Conservation (phyloP, 37 sponge, comb jelly and placozoan genomes). For the Trichoplax adhaerens region DNA sequence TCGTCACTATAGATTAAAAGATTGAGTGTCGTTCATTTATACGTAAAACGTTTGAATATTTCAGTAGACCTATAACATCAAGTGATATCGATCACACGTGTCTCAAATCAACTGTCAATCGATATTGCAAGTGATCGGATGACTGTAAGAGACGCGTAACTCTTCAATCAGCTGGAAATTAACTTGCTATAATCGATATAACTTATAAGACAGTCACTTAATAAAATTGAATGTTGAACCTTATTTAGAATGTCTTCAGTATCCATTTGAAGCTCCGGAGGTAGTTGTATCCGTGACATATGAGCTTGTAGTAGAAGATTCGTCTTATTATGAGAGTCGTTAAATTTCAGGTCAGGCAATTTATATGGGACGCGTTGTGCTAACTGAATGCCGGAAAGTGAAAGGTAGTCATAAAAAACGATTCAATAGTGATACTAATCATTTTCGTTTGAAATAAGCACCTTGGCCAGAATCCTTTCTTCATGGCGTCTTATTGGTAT, state of each 20-base stretch:
- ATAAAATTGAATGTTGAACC: conserved; percentile 9
- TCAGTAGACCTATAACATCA: no score
- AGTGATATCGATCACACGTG: no score
- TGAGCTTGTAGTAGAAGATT: conserved; percentile 95
- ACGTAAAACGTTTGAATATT: no score
- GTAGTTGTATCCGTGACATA: conserved; percentile 76
- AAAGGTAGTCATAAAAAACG: background rate
- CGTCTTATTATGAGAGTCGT: conserved; percentile 83
- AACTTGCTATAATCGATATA: background rate
- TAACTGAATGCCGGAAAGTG: conserved; percentile 13
- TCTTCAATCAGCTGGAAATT: background rate
- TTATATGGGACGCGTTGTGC: conserved; percentile 69
- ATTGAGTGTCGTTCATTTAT: no score
- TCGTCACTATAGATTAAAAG: no score
- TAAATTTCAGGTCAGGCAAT: conserved; percentile 57
- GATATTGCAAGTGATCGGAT: no score
- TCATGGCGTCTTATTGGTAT: conserved; percentile 89
- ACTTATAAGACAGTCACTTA: background rate
- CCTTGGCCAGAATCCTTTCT: conserved; percentile 42
- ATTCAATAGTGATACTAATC: background rate
- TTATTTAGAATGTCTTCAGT: conserved; percentile 81
- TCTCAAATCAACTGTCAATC: no score
- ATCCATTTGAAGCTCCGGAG: conserved; percentile 91
- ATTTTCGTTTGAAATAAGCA: background rate
- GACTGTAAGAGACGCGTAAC: no score